phyloP scores from a whole-genome alignment of 2,113 vertebrate genomes.

The Bubo bubo region DNA sequence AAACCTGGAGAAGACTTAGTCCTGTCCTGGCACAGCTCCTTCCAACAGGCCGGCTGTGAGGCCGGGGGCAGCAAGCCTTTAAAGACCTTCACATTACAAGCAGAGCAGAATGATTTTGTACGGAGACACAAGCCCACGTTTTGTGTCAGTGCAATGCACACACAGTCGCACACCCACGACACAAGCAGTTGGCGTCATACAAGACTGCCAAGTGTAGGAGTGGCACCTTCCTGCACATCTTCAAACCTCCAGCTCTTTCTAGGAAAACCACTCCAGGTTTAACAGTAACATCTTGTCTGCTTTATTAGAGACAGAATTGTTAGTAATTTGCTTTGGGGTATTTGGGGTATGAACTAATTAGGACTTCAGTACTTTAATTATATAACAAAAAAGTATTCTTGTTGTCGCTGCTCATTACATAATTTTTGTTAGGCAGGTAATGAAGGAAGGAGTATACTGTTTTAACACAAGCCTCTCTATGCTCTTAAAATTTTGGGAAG shows the following conservation, averaged over 20 bases:
- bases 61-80: not conserved
- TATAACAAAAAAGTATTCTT: not conserved
- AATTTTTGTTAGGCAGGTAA: not conserved
- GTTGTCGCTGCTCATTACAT: not conserved
- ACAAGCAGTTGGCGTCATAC: rapidly evolving
- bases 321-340: not conserved
- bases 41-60: not conserved
- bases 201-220: not conserved
- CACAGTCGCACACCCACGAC: not conserved
- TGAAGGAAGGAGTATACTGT: not conserved
- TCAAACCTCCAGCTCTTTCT: not conserved
- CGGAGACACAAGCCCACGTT: rapidly evolving
- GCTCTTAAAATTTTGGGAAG: not conserved
- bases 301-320: not conserved
- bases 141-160: not conserved
- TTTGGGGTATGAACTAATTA: not conserved
- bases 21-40: not conserved
- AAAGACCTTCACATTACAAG: not conserved
- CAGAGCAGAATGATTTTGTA: not conserved
- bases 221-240: not conserved
- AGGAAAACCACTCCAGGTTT: not conserved
- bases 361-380: not conserved
- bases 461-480: not conserved
- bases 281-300: not conserved
- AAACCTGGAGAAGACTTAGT: not conserved